Conservation (phyloP, 2,888 invertebrate genomes). For the Allacma fusca region DNA sequence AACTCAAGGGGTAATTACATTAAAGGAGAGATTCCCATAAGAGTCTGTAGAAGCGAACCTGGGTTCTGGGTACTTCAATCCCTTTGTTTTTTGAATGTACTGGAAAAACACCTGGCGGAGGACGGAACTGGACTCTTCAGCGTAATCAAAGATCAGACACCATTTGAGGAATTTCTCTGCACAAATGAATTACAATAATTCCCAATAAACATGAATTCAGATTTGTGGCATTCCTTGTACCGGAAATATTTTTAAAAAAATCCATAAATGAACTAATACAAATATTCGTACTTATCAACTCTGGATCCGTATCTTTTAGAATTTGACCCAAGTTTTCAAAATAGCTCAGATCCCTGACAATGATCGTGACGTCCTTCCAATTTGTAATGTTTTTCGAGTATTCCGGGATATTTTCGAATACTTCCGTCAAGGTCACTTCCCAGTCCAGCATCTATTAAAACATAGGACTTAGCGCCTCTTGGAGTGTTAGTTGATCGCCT, state of each 20-base stretch:
- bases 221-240: no score
- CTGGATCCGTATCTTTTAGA: conserved; percentile 68
- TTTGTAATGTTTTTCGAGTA: conserved; percentile 16
- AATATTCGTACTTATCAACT: conserved; percentile 70
- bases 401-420: conserved; percentile 46
- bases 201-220: background rate
- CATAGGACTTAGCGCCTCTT: background rate
- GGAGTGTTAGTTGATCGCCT: background rate
- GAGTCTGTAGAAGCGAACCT: conserved; percentile 28
- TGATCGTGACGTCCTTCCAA: conserved; percentile 65
- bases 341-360: conserved; percentile 78
- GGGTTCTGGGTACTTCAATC: conserved; percentile 37
- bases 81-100: conserved; percentile 43
- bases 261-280: no score
- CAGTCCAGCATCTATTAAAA: conserved; percentile 48
- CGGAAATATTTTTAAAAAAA: background rate
- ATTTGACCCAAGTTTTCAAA: conserved; percentile 74
- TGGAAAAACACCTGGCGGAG: conserved; percentile 41
- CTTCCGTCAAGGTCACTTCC: conserved; percentile 49
- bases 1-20: background rate
- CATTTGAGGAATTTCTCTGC: conserved; percentile 47
- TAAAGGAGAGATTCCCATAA: background rate
- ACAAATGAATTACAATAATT: no score
- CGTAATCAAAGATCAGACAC: conserved; percentile 48
- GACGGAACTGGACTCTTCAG: conserved; percentile 34